Base-by-base conservation (phyloP, 2,888 invertebrate genomes). In the Cremastinae sp. region DNA sequence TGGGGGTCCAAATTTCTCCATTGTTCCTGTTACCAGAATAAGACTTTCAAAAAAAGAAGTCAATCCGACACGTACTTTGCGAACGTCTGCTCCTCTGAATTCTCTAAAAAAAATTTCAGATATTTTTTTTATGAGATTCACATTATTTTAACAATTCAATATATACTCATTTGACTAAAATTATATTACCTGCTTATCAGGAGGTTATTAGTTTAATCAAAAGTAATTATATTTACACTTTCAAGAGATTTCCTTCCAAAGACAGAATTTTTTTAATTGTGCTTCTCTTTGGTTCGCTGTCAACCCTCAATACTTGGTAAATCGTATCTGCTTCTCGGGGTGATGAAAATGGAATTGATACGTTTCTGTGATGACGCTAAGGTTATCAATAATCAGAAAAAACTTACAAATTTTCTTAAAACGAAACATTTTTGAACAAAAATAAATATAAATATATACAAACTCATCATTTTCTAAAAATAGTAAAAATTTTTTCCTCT, bases 281-380 rank as follows among this genome's bases (percentile, higher is more conserved):
- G 86, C 95, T 94, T 83, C 96, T 92, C 85, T 93, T 94, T 8
- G 97, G 95, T 88, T 98, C 98, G 66, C 93, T 91, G 89, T 98
- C 98, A 7, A 98, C 96, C 87, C 93, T 91, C 58, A 98, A 90
- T 7, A 96, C 95, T 83, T 96, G 93, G 89, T 93, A 95, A 0
- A 93, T 95, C 79, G 97, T 93, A 88, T 93, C 91, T 9, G 98
- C 97, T 85, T 94, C 91, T 81, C 93, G 91, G 20, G 89, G 82
- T 10, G 92, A 92, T 69, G 93, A 91, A 87, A 97, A 96, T 7
- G 96, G 96, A 82, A 97, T 90, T 79, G 87, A 91, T 75, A 94
- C 82, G 74, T 90, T 90, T 83, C 94, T 94, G 70, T 76, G 43
- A 12, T n/a, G 16, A n/a, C n/a, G 66, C 12, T 66, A 66, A 49